phyloP scores from a whole-genome alignment of 2,797 vertebrate species.

The Hippoglossus hippoglossus region DNA sequence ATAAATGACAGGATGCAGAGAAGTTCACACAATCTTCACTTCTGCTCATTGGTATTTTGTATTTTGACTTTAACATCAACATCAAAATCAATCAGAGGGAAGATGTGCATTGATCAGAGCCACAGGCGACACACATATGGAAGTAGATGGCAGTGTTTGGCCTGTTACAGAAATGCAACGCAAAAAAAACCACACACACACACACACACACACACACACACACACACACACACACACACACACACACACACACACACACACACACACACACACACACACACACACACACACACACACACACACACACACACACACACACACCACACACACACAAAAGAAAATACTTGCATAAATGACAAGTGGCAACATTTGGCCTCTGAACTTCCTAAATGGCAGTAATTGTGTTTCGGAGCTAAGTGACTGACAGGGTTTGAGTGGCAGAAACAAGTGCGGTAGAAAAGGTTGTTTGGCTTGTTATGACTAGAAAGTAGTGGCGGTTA shows the following conservation, averaged over 20 bases:
- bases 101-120: no score
- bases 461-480: slow-evolving; percentile 67
- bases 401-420: slow-evolving; percentile 60
- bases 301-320: neutral
- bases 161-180: no score
- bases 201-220: slow-evolving; percentile 6
- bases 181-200: neutral
- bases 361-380: slow-evolving; percentile 45
- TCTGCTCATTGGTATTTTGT: no score
- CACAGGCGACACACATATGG: no score
- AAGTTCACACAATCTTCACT: neutral
- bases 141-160: no score
- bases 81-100: no score
- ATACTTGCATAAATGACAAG: slow-evolving; percentile 41
- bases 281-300: neutral
- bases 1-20: neutral
- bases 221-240: slow-evolving; percentile 6
- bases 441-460: slow-evolving; percentile 57
- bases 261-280: slow-evolving; percentile 1
- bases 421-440: slow-evolving; percentile 64
- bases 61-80: no score
- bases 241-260: neutral
- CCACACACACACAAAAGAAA: neutral
- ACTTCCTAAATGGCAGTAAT: slow-evolving; percentile 63
- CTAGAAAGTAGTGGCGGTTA: slow-evolving; percentile 48